Evolutionary conservation across 1,140 invertebrate species (phyloP), one percentile per base, ranked within the genome.

Genomic region (Drosophila repleta): DNA sequence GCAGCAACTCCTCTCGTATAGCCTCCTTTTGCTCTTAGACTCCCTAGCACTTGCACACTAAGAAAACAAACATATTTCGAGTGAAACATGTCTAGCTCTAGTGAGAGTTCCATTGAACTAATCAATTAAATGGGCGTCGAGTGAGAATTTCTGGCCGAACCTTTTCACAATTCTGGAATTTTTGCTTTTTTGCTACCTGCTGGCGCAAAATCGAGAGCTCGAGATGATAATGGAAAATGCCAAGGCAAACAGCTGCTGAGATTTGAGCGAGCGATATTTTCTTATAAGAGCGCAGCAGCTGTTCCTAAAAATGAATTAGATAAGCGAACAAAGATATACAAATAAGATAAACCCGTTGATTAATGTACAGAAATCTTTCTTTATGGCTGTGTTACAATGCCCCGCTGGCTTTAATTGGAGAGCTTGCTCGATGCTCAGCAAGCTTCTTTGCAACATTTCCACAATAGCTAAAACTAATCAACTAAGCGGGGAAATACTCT

Each of bases 71-170:
- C 51, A 51, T 35, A 53, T 17, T 66, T 56, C 45, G 43, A 35
- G 45, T 17, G 46, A 67, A 60, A 39, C 35, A 67, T 39, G 17
- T 26, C 39, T 46, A 39, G 37, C 21, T 10, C 39, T 17, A 45
- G 24, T 58, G 26, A 71, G 51, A 74, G 68, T 74, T 69, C 57
- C 35, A 61, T 35, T 49, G 70, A 74, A 74, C 45, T 13, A n/a
- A 17, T 39, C 49, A 71, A 71, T 68, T 68, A 61, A 18, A 68
- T 18, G 37, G 56, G 18, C 49, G 48, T 43, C 48, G n/a, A 15
- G 20, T 39, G 15, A 18, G 29, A 13, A n/a, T 32, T 46, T 60
- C 35, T 2, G 29, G 8, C 15, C 39, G 60, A 62, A 69, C 60
- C 52, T 56, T 68, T 63, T 45, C 57, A 53, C 66, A 55, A 63